These are phyloP conservation scores for Tachina fera DNA, from an alignment of 2,888 invertebrate genomes.

Conservation along the genomic window DNA sequence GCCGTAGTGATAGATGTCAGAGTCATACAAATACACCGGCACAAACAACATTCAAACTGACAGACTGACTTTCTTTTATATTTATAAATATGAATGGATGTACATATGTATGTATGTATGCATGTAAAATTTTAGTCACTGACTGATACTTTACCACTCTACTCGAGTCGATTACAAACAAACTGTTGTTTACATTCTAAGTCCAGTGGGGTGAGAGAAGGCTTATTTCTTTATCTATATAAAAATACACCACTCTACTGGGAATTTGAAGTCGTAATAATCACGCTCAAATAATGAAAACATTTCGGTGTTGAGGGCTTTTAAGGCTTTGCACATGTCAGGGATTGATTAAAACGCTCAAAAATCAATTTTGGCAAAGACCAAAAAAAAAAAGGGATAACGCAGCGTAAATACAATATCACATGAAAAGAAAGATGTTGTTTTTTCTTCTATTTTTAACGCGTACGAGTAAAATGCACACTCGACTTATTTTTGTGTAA, in stretches of 20 bases:
- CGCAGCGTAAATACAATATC: slow-evolving; percentile 28
- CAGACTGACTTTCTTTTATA: background rate
- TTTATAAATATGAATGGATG: background rate
- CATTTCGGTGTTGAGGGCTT: slow-evolving; percentile 69
- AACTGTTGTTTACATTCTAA: slow-evolving; percentile 50
- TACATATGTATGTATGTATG: background rate
- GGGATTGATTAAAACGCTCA: slow-evolving; percentile 80
- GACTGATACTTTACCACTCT: slow-evolving; percentile 32
- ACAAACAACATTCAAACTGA: background rate
- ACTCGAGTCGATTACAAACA: slow-evolving; percentile 40
- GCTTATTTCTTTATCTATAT: slow-evolving; percentile 53
- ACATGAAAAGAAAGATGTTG: slow-evolving; percentile 27
- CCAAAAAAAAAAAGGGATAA: slow-evolving; percentile 53
- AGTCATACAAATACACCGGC: slow-evolving; percentile 60
- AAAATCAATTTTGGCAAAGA: slow-evolving; percentile 75
- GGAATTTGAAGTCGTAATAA: slow-evolving; percentile 73
- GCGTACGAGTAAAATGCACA: slow-evolving; percentile 55
- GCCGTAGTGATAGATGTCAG: slow-evolving; percentile 53
- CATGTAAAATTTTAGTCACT: slow-evolving; percentile 14
- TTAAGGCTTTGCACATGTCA: slow-evolving; percentile 76
- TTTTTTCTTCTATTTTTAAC: slow-evolving; percentile 30
- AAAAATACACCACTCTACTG: slow-evolving; percentile 65
- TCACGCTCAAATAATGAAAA: slow-evolving; percentile 72
- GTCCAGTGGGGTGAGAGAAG: slow-evolving; percentile 38
- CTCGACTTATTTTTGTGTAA: slow-evolving; percentile 47